Evolutionary conservation across 2,888 invertebrate genomes (phyloP).

Genomic region (Pammene aurita): DNA sequence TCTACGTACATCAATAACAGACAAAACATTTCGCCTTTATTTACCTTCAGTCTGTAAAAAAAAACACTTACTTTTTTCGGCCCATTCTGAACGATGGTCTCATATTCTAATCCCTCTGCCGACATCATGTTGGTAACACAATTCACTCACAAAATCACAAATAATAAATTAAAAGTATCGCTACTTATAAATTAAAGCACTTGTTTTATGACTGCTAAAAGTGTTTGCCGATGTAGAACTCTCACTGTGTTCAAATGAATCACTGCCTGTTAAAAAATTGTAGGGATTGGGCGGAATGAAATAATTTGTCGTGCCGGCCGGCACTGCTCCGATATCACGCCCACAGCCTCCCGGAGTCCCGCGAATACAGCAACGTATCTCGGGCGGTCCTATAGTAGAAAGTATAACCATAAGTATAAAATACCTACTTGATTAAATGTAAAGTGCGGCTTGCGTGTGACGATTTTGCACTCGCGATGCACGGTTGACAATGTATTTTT

Average conservation of each 20-base stretch:
- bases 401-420: slow-evolving; percentile 51
- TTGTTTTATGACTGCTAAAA: slow-evolving; percentile 51
- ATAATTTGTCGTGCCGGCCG: slow-evolving; percentile 67
- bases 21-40: slow-evolving; percentile 46
- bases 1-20: slow-evolving; percentile 44
- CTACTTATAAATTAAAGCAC: slow-evolving; percentile 59
- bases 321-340: slow-evolving; percentile 71
- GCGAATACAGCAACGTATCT: slow-evolving; percentile 41
- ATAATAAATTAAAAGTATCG: slow-evolving; percentile 49
- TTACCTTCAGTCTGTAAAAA: slow-evolving; percentile 45
- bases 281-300: slow-evolving; percentile 62
- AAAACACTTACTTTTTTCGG: slow-evolving; percentile 84
- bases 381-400: slow-evolving; percentile 60
- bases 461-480: slow-evolving; percentile 47
- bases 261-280: slow-evolving; percentile 68
- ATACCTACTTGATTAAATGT: slow-evolving; percentile 49
- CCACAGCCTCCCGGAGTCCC: slow-evolving; percentile 70
- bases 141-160: slow-evolving; percentile 62
- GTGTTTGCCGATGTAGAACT: slow-evolving; percentile 52
- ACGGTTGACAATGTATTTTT: neutral
- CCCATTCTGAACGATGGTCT: slow-evolving; percentile 85
- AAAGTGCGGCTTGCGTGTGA: slow-evolving; percentile 58
- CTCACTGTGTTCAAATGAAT: slow-evolving; percentile 66
- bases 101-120: slow-evolving; percentile 85
- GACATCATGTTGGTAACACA: slow-evolving; percentile 74